phyloP scores from a whole-genome alignment of 2,113 vertebrate genomes.

The Ictalurus furcatus region DNA sequence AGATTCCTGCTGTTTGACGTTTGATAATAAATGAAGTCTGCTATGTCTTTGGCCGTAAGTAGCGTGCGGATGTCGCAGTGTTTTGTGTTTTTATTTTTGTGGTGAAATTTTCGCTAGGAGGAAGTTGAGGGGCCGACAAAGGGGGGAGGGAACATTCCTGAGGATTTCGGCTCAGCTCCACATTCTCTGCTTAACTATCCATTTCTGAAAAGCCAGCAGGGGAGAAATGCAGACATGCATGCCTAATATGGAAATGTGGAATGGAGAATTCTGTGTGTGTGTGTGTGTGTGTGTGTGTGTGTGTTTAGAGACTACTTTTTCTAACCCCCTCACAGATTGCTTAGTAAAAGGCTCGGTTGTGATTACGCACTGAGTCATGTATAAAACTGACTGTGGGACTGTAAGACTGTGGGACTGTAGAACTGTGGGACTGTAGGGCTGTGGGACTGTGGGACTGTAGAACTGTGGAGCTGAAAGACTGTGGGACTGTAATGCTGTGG shows the following conservation, averaged over 20 bases:
- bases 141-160: conserved; percentile 78
- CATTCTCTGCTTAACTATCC: conserved; percentile 97
- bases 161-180: conserved; percentile 92
- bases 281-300: conserved; percentile 37
- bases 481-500: too few species aligned
- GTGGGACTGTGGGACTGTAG: too few species aligned
- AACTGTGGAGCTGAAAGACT: too few species aligned
- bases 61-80: conserved; percentile 41
- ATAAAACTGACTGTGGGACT: background rate
- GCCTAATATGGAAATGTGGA: conserved; percentile 99
- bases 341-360: conserved; percentile 76
- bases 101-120: conserved; percentile 78
- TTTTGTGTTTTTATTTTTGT: conserved; percentile 26
- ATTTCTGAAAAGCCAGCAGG: conserved; percentile 76
- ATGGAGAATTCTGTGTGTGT: conserved; percentile 66
- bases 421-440: too few species aligned
- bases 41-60: conserved; percentile 2
- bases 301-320: conserved; percentile 32
- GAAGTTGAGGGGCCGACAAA: conserved; percentile 88
- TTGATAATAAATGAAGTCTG: background rate
- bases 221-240: conserved; percentile 81
- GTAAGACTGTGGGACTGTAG: too few species aligned
- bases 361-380: conserved; percentile 69
- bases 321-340: conserved; percentile 62
- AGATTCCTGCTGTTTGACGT: background rate